These are phyloP conservation scores for Aporophyla lueneburgensis DNA, from an alignment of 2,888 invertebrate species.

Conservation along the genomic window DNA sequence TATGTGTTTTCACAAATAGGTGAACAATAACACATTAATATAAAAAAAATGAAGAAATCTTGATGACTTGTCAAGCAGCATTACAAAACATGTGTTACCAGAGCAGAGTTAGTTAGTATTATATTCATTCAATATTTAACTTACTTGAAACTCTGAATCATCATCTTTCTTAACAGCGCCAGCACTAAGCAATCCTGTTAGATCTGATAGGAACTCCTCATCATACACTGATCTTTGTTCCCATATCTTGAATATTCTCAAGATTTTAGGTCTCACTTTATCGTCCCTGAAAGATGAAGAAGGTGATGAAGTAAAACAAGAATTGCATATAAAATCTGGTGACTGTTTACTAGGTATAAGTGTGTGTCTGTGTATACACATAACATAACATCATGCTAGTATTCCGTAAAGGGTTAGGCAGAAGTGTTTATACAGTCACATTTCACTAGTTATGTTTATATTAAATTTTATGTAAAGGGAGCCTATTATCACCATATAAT, in stretches of 20 bases:
- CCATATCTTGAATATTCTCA: conserved; percentile 98
- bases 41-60: neutral
- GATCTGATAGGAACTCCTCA: conserved; percentile 96
- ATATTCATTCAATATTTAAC: neutral
- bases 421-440: too few relatives aligned
- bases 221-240: conserved; percentile 97
- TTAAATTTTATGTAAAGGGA: too few relatives aligned
- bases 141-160: conserved; percentile 93
- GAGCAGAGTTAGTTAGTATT: neutral
- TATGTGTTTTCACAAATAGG: too few relatives aligned
- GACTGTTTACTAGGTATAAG: neutral
- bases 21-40: neutral
- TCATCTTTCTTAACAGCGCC: conserved; percentile 93
- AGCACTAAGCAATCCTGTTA: conserved; percentile 95
- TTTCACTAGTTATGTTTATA: too few relatives aligned
- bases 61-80: neutral
- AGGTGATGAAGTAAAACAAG: neutral
- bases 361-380: too few relatives aligned
- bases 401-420: too few relatives aligned
- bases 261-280: conserved; percentile 96
- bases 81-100: neutral
- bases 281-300: conserved; percentile 93
- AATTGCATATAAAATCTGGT: neutral
- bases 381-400: neutral
- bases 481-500: neutral